Evolutionary conservation across 2,113 vertebrate genomes (phyloP).

Genomic region (Entelurus aequoreus): DNA sequence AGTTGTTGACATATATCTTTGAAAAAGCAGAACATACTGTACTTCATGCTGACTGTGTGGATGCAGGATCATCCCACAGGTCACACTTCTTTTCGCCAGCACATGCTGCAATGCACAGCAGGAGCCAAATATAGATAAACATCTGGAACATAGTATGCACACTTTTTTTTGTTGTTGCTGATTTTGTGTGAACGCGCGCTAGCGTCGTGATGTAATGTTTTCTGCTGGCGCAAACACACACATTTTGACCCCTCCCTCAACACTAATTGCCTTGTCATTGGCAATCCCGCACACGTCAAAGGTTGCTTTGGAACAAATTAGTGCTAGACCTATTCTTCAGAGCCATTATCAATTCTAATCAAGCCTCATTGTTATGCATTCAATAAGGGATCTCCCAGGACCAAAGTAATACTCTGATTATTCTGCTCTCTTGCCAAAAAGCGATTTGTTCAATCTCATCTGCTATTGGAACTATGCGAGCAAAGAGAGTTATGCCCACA

Average conservation of each 20-base stretch:
- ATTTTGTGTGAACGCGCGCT: not conserved
- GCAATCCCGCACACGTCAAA: slow-evolving; percentile 56
- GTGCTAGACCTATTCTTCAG: slow-evolving; percentile 46
- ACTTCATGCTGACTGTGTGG: slow-evolving; percentile 58
- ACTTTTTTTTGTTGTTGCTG: slow-evolving; percentile 3
- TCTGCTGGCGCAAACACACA: slow-evolving; percentile 27
- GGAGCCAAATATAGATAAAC: slow-evolving; percentile 26
- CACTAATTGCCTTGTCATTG: slow-evolving; percentile 56
- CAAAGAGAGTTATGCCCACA: slow-evolving; percentile 12
- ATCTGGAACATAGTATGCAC: slow-evolving; percentile 18
- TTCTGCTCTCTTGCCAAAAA: slow-evolving; percentile 63
- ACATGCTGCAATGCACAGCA: slow-evolving; percentile 1
- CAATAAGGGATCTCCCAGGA: slow-evolving; percentile 66
- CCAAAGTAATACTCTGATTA: slow-evolving; percentile 63
- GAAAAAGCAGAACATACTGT: slow-evolving; percentile 4
- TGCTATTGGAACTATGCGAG: slow-evolving; percentile 42
- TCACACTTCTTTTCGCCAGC: slow-evolving; percentile 13
- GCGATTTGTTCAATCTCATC: slow-evolving; percentile 54
- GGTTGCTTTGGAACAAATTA: slow-evolving; percentile 67
- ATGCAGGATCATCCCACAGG: slow-evolving; percentile 44
- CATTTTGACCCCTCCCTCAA: slow-evolving; percentile 30
- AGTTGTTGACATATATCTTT: too few species aligned
- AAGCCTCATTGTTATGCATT: slow-evolving; percentile 69
- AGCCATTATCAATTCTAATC: slow-evolving; percentile 73
- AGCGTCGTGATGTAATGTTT: not conserved